A percentile compares a stretch with the other conserved stretches of the same genome.
Evolutionary conservation across 2,113 vertebrate species (phyloP).

Genomic region (Anarrhichthys ocellatus): DNA sequence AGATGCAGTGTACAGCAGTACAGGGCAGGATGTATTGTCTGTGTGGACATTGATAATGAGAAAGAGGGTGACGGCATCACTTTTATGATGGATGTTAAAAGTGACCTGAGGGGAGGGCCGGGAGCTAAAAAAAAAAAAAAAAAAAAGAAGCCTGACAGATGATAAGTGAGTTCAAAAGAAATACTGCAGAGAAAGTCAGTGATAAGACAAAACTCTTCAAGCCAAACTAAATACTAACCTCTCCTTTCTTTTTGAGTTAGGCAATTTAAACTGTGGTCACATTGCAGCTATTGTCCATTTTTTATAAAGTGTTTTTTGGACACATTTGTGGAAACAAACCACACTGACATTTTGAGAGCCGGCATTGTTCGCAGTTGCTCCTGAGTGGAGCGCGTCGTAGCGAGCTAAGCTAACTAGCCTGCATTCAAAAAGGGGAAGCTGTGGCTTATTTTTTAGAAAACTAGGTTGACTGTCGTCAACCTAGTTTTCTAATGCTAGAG

Average conservation of each 20-base stretch:
- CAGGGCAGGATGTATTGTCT: slow-evolving; percentile 59
- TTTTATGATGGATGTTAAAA: slow-evolving; percentile 63
- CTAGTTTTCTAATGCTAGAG: not conserved
- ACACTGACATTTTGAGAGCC: not conserved
- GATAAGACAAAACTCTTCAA: slow-evolving; percentile 4
- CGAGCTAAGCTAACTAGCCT: not conserved
- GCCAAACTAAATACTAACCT: not conserved
- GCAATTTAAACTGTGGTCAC: not conserved
- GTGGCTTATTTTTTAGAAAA: not conserved
- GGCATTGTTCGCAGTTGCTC: not conserved
- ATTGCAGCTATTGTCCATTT: not conserved
- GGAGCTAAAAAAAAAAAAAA: slow-evolving; percentile 54
- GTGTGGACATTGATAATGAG: slow-evolving; percentile 65
- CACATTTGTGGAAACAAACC: not conserved
- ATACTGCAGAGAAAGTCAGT: not conserved
- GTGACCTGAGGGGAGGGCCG: slow-evolving; percentile 26
- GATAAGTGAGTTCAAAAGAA: slow-evolving; percentile 5
- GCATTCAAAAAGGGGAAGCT: not conserved
- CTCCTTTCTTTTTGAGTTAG: not conserved
- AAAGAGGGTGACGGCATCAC: slow-evolving; percentile 53
- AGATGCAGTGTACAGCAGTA: slow-evolving; percentile 49
- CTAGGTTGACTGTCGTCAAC: not conserved
- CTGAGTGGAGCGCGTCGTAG: not conserved
- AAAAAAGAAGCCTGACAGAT: slow-evolving; percentile 25
- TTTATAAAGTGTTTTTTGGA: not conserved